Percentiles rank a stretch among this genome's conserved stretches.
phyloP scores from a whole-genome alignment of 2,888 invertebrate species.

The Tryphoninae sp. region DNA sequence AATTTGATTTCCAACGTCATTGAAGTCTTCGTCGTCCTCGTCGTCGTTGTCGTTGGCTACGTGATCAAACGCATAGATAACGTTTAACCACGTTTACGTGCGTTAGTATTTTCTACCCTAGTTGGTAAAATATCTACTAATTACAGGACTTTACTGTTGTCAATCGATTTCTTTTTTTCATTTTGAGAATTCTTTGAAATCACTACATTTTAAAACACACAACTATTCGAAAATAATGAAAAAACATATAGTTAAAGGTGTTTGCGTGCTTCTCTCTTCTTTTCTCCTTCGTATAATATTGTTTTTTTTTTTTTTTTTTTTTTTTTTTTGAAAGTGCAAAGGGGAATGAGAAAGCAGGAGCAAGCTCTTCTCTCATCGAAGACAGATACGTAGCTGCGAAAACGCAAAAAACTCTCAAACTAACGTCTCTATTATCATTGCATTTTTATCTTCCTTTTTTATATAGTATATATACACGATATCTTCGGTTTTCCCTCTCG shows the following conservation, averaged over 20 bases:
- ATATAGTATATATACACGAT: conserved; percentile 52
- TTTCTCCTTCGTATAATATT: background rate
- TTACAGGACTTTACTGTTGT: conserved; percentile 29
- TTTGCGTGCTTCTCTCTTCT: conserved; percentile 20
- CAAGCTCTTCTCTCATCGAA: conserved; percentile 22
- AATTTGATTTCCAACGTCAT: conserved; percentile 38
- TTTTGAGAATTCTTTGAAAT: conserved; percentile 27
- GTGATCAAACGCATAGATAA: conserved; percentile 37
- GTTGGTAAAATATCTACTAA: conserved; percentile 48
- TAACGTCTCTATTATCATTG: conserved; percentile 14
- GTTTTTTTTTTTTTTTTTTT: background rate
- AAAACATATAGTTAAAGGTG: conserved; percentile 29
- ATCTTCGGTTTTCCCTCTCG: conserved; percentile 21
- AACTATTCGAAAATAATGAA: conserved; percentile 49
- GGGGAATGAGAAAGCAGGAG: conserved; percentile 42
- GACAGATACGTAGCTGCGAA: conserved; percentile 38
- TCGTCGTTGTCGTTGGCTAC: conserved; percentile 35
- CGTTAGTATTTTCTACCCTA: conserved; percentile 52
- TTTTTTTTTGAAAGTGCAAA: conserved; percentile 29
- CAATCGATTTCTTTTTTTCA: conserved; percentile 1
- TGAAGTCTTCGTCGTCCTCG: conserved; percentile 33
- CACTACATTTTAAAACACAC: conserved; percentile 30
- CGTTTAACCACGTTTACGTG: conserved; percentile 43
- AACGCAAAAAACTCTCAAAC: conserved; percentile 48
- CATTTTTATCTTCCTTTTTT: background rate